These are phyloP conservation scores for Nasonovia ribisnigri DNA, from an alignment of 2,888 invertebrate species.

Conservation along the genomic window DNA sequence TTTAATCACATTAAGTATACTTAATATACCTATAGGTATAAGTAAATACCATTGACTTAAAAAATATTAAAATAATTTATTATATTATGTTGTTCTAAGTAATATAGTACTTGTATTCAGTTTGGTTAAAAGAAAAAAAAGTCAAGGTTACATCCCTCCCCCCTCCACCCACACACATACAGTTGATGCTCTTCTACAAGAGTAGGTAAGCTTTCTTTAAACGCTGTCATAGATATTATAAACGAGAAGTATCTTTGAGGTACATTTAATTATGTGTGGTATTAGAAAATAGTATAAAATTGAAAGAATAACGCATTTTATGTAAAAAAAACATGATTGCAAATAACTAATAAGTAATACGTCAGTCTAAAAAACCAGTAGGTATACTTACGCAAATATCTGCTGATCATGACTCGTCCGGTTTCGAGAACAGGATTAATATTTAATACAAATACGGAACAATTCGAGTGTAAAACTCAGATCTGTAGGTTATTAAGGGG, in stretches of 20 bases:
- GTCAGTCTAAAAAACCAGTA: too few species aligned
- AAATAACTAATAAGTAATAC: too few species aligned
- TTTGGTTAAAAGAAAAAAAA: not conserved
- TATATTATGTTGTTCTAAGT: not conserved
- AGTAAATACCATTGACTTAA: not conserved
- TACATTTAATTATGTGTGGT: not conserved
- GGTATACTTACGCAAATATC: too few species aligned
- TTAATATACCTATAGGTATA: too few species aligned
- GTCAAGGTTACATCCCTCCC: not conserved
- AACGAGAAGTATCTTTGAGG: not conserved
- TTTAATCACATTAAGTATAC: too few species aligned
- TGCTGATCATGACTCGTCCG: too few species aligned
- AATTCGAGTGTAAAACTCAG: too few species aligned
- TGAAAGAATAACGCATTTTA: not conserved
- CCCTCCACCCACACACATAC: not conserved
- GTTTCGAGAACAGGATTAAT: too few species aligned
- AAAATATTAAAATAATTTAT: not conserved
- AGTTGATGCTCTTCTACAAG: not conserved
- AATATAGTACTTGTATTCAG: not conserved
- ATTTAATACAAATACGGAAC: too few species aligned
- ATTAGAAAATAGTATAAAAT: not conserved
- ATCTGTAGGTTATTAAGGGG: not conserved
- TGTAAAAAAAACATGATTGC: too few species aligned
- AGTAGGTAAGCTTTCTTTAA: not conserved
- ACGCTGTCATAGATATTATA: not conserved